A percentile compares a stretch with the other conserved stretches of the same genome.
phyloP scores from a whole-genome alignment of 2,888 invertebrate genomes.

The Gastracanthus pulcherrimus region DNA sequence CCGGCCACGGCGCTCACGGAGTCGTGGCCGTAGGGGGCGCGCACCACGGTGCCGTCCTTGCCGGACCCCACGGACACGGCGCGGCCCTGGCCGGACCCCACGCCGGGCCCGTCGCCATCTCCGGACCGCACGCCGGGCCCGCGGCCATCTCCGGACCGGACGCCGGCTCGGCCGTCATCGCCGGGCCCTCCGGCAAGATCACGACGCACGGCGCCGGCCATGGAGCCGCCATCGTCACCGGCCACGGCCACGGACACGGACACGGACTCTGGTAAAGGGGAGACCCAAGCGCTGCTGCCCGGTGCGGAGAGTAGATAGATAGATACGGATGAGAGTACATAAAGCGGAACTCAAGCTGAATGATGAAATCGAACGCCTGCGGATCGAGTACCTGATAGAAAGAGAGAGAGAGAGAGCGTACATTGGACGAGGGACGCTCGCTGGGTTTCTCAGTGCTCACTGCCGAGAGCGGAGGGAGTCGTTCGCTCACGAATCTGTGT shows the following conservation, averaged over 20 bases:
- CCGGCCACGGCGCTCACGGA: conserved; percentile 68
- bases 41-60: conserved; percentile 70
- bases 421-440: too few relatives aligned
- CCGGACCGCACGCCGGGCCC: conserved; percentile 70
- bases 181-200: conserved; percentile 75
- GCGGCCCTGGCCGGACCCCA: conserved; percentile 73
- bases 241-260: conserved; percentile 69
- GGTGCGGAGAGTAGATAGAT: neutral
- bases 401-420: conserved; percentile 1
- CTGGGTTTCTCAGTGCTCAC: neutral
- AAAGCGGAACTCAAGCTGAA: conserved; percentile 27
- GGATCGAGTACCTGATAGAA: conserved; percentile 44
- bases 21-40: conserved; percentile 70
- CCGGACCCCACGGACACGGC: conserved; percentile 73
- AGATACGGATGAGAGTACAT: neutral
- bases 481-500: conserved; percentile 8
- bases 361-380: conserved; percentile 36
- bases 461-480: neutral
- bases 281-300: too few relatives aligned
- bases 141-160: conserved; percentile 72
- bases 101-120: conserved; percentile 65
- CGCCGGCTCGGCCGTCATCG: conserved; percentile 73
- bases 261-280: conserved; percentile 63
- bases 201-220: conserved; percentile 74
- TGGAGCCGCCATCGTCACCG: conserved; percentile 71